Percentiles rank a stretch among this genome's conserved stretches.
phyloP scores from a whole-genome alignment of 1,140 invertebrate species.

The Propsilocerus akamusi region DNA sequence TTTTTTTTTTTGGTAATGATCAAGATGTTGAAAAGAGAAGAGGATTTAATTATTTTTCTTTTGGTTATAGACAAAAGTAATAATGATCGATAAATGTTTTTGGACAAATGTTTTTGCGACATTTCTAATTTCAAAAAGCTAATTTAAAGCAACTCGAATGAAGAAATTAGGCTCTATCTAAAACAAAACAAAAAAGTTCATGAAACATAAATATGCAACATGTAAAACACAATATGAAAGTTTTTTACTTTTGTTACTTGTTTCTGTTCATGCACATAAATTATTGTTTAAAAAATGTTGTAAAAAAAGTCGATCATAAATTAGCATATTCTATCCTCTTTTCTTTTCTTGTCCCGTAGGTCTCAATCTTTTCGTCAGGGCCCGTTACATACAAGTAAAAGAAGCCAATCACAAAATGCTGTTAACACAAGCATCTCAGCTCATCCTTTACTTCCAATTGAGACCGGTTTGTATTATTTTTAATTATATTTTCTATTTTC shows the following conservation, averaged over 20 bases:
- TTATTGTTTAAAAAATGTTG: no score
- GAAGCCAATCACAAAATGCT: conserved; percentile 25
- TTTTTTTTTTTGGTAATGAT: not conserved
- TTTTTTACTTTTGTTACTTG: not conserved
- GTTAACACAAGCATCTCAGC: conserved; percentile 60
- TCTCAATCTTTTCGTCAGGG: conserved; percentile 65
- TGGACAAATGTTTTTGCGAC: no score
- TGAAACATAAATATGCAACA: conserved; percentile 11
- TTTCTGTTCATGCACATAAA: not conserved
- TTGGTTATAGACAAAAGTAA: not conserved
- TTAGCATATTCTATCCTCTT: no score
- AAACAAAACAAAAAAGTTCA: conserved; percentile 24
- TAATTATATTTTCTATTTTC: conserved; percentile 10
- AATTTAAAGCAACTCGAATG: no score
- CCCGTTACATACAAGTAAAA: conserved; percentile 31
- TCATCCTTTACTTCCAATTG: conserved; percentile 64
- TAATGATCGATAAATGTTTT: conserved; percentile 3
- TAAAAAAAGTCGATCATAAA: no score
- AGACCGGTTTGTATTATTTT: conserved; percentile 36
- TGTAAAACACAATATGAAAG: conserved; percentile 10
- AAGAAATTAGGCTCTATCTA: conserved; percentile 9
- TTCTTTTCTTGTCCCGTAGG: conserved; percentile 58
- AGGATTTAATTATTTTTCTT: not conserved
- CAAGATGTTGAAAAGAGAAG: not conserved
- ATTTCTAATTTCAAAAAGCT: no score